Conservation (phyloP, 2,888 invertebrate species). For the Agriopis marginaria region DNA sequence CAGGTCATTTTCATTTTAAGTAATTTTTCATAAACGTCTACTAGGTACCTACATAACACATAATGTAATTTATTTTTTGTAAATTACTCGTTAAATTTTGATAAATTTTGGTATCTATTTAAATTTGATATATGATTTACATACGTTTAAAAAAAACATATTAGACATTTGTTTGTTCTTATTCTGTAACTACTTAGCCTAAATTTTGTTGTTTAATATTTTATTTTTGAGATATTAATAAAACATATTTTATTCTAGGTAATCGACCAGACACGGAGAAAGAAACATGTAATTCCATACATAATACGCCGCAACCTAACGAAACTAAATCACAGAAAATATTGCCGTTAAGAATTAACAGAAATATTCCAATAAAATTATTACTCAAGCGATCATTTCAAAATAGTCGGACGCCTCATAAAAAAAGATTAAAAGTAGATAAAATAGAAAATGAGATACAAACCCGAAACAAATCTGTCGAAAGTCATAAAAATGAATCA, state of each 20-base stretch:
- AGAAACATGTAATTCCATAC: neutral
- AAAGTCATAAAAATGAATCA: neutral
- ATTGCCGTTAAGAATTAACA: neutral
- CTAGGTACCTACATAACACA: no score
- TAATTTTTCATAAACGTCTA: no score
- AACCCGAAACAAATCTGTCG: neutral
- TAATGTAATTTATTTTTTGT: no score
- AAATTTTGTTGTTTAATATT: neutral
- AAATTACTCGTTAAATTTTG: no score
- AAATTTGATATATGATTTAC: no score
- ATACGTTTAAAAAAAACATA: no score
- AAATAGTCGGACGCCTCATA: constrained; percentile 1
- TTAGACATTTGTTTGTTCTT: neutral
- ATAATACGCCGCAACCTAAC: neutral
- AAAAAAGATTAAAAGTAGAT: neutral
- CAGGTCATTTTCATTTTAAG: no score
- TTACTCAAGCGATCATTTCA: constrained; percentile 6
- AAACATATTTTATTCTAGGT: neutral
- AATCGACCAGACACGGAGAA: neutral
- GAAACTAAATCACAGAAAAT: neutral
- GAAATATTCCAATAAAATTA: constrained; percentile 10
- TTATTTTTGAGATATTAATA: neutral
- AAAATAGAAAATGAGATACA: neutral
- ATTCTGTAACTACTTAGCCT: neutral
- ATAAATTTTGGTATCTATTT: no score